Percentiles rank a stretch among this genome's conserved stretches.
These are phyloP conservation scores for Cryptophagus acutangulus DNA, from an alignment of 2,888 invertebrate species.

Conservation along the genomic window DNA sequence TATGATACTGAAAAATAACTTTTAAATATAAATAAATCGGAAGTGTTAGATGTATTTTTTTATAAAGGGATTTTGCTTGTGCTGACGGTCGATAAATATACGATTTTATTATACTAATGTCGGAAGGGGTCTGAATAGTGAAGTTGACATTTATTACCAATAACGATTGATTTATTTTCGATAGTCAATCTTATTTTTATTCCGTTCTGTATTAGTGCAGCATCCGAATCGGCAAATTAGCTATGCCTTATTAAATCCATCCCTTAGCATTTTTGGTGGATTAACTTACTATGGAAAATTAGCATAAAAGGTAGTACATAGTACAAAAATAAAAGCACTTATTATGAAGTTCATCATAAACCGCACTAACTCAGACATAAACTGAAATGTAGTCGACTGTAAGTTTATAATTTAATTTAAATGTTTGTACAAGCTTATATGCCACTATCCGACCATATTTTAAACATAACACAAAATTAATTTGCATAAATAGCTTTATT, in stretches of 20 bases:
- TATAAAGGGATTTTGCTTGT: neutral
- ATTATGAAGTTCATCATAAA: constrained; percentile 18
- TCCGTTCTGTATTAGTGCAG: constrained; percentile 20
- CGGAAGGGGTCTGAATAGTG: constrained; percentile 32
- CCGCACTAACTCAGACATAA: constrained; percentile 25
- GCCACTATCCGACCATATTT: constrained; percentile 6
- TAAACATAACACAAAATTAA: constrained; percentile 1
- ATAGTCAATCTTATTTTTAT: constrained; percentile 30
- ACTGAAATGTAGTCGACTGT: constrained; percentile 26
- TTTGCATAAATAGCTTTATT: constrained; percentile 4
- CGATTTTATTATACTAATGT: constrained; percentile 44
- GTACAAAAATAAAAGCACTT: too few species aligned
- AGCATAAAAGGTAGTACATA: too few species aligned
- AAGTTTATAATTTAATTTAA: constrained; percentile 29
- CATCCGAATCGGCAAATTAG: neutral
- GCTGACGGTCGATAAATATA: constrained; percentile 36
- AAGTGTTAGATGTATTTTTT: constrained; percentile 5
- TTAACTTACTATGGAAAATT: too few species aligned
- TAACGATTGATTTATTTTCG: constrained; percentile 42
- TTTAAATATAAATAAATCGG: constrained; percentile 21
- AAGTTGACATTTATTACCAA: constrained; percentile 44
- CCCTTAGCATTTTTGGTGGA: too few species aligned
- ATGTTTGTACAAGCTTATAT: constrained; percentile 27
- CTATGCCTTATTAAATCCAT: too few species aligned
- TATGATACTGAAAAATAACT: constrained; percentile 30